Conservation (phyloP, 2,113 vertebrate genomes). For the Ictalurus furcatus region DNA sequence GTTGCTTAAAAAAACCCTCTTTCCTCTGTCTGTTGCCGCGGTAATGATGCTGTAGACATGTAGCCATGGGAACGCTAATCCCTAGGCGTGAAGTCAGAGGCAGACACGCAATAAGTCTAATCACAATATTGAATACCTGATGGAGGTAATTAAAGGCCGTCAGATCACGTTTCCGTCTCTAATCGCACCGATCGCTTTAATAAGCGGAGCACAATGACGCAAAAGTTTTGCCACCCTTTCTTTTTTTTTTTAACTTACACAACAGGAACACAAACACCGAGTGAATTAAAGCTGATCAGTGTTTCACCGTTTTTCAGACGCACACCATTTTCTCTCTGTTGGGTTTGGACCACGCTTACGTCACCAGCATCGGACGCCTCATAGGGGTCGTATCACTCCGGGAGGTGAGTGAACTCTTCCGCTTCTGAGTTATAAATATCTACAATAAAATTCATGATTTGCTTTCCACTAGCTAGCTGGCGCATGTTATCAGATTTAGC, state of each 20-base stretch:
- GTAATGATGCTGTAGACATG: background rate
- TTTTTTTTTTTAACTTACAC: no score
- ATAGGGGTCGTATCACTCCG: conserved; percentile 94
- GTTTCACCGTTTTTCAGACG: conserved; percentile 72
- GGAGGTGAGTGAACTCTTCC: conserved; percentile 76
- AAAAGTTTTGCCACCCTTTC: background rate
- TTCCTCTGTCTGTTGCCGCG: background rate
- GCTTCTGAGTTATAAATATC: background rate
- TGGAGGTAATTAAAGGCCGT: conserved; percentile 3
- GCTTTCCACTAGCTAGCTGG: no score
- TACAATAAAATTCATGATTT: no score
- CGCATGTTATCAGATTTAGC: no score
- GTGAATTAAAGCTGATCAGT: background rate
- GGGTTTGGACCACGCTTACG: conserved; percentile 93
- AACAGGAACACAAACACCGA: background rate
- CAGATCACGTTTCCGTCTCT: background rate
- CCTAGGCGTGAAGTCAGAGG: background rate
- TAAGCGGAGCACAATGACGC: background rate
- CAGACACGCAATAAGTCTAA: background rate
- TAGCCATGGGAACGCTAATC: conserved; percentile 5
- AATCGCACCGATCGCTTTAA: conserved; percentile 2
- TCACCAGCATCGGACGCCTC: conserved; percentile 94
- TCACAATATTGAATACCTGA: conserved; percentile 31
- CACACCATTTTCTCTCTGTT: conserved; percentile 96
- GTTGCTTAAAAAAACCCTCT: background rate